A percentile compares a stretch with the other conserved stretches of the same genome.
These are phyloP conservation scores for Hyperoplus lanceolatus DNA, from an alignment of 2,797 vertebrate species.

Conservation along the genomic window DNA sequence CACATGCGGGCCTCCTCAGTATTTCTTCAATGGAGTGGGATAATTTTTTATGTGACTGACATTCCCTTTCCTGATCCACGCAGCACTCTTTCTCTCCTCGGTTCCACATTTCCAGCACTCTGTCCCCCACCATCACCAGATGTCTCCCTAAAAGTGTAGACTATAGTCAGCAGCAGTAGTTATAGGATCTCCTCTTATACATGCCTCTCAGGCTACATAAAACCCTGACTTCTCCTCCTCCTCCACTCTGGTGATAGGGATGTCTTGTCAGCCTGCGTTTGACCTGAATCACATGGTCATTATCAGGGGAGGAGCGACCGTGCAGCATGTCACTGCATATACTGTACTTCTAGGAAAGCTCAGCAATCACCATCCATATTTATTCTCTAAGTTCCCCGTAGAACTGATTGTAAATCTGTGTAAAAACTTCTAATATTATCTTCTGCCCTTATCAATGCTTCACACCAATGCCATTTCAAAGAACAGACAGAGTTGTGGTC, in stretches of 20 bases:
- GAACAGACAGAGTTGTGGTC: neutral
- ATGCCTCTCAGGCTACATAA: neutral
- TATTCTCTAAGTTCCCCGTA: neutral
- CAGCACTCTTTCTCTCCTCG: slow-evolving; percentile 28
- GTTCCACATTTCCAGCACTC: slow-evolving; percentile 47
- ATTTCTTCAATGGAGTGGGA: slow-evolving; percentile 82
- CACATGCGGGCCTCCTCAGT: slow-evolving; percentile 63
- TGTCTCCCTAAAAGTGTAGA: neutral
- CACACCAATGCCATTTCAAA: neutral
- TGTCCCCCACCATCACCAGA: slow-evolving; percentile 28
- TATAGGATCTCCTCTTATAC: neutral
- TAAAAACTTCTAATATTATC: slow-evolving; percentile 7
- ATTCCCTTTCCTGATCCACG: slow-evolving; percentile 33
- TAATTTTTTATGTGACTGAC: slow-evolving; percentile 53
- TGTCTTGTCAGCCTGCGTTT: slow-evolving; percentile 45
- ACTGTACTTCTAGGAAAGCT: slow-evolving; percentile 44
- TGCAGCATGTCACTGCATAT: neutral
- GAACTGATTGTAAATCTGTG: slow-evolving; percentile 30
- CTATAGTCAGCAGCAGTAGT: neutral
- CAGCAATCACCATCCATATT: slow-evolving; percentile 22
- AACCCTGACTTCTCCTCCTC: slow-evolving; percentile 8
- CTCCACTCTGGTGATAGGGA: slow-evolving; percentile 12
- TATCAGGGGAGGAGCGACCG: slow-evolving; percentile 65
- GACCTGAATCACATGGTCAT: slow-evolving; percentile 70
- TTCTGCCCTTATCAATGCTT: slow-evolving; percentile 16